These are phyloP conservation scores for Ploceus nigricollis DNA, from an alignment of 2,113 vertebrate species.

Conservation along the genomic window DNA sequence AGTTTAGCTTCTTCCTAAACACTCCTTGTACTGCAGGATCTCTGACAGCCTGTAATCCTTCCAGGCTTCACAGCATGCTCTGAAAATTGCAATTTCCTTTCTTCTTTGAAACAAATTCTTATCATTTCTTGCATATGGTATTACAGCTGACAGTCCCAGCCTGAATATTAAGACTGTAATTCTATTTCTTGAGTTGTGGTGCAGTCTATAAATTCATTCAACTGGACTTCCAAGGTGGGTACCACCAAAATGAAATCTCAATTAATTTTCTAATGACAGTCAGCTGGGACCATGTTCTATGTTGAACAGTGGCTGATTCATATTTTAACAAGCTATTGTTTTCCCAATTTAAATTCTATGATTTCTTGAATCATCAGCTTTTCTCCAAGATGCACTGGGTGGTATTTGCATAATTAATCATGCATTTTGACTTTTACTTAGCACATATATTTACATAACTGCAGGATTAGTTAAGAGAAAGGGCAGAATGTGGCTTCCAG, in stretches of 20 bases:
- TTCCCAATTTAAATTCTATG: neutral
- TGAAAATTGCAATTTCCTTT: conserved; percentile 35
- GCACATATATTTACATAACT: neutral
- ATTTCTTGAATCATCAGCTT: neutral
- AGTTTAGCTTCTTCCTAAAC: neutral
- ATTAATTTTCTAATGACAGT: neutral
- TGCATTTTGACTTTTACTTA: neutral
- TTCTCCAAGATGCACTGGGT: neutral
- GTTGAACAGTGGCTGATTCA: neutral
- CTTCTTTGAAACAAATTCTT: conserved; percentile 35
- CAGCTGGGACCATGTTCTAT: neutral
- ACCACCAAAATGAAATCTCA: neutral
- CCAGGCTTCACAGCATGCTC: conserved; percentile 8
- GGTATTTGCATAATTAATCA: neutral
- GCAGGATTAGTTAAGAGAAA: neutral
- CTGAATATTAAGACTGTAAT: neutral
- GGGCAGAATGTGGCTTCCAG: neutral
- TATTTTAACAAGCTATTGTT: neutral
- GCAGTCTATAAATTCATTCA: neutral
- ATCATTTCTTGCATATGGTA: conserved; percentile 34
- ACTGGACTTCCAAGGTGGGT: neutral
- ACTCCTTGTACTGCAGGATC: neutral
- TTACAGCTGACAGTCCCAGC: neutral
- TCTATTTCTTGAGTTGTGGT: neutral
- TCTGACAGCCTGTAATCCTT: conserved; percentile 30